Evolutionary conservation across 2,888 invertebrate species (phyloP).

Genomic region (Raillietiella orientalis): DNA sequence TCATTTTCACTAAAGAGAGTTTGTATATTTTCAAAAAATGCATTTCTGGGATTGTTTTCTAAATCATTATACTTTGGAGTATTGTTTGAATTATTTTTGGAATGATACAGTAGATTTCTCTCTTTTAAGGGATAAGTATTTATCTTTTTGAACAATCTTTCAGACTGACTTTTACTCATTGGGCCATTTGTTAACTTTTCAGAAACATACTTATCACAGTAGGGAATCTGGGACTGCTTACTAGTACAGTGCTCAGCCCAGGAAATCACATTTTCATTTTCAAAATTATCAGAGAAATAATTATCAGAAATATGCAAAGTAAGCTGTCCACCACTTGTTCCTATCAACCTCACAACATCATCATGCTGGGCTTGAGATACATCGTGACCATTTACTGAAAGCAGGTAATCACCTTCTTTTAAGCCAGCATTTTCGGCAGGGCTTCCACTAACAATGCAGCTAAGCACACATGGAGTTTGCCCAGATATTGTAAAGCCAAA

Average conservation of each 20-base stretch:
- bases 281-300: conserved; percentile 52
- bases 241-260: too few species aligned
- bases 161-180: not conserved
- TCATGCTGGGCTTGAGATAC: conserved; percentile 78
- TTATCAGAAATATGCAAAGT: conserved; percentile 57
- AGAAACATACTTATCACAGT: too few species aligned
- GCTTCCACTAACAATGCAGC: conserved; percentile 60
- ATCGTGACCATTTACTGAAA: conserved; percentile 64
- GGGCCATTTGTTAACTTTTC: not conserved
- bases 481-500: conserved; percentile 96
- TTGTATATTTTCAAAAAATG: not conserved
- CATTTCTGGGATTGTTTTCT: not conserved
- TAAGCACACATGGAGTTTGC: conserved; percentile 76
- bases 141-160: not conserved
- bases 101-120: not conserved
- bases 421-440: conserved; percentile 71
- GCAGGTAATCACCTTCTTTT: conserved; percentile 62
- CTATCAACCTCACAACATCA: conserved; percentile 65
- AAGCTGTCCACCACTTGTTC: conserved; percentile 46
- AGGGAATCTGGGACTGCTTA: too few species aligned
- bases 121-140: too few species aligned
- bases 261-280: conserved; percentile 26
- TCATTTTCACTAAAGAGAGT: not conserved
- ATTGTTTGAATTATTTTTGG: not conserved
- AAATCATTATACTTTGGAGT: not conserved